A percentile compares a stretch with the other conserved stretches of the same genome.
These are phyloP conservation scores for Champsocephalus gunnari DNA, from an alignment of 2,797 vertebrate genomes.

Conservation along the genomic window DNA sequence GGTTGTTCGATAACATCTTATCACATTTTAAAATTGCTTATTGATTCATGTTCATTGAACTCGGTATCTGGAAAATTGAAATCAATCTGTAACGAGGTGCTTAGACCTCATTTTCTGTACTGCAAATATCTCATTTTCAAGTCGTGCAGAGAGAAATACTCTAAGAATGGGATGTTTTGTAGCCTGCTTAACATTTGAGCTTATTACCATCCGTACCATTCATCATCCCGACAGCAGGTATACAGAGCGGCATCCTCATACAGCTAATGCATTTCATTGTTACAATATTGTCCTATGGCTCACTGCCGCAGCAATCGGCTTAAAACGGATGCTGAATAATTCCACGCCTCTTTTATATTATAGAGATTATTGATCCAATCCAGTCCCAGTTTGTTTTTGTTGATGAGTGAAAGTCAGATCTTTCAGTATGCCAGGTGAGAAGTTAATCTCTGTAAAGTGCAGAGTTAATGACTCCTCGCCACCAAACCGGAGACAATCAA, in stretches of 20 bases:
- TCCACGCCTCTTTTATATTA: constrained; percentile 17
- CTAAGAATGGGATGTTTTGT: constrained; percentile 5
- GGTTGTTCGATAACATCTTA: constrained; percentile 77
- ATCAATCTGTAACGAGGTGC: constrained; percentile 58
- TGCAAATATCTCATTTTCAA: constrained; percentile 6
- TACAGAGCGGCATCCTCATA: constrained; percentile 5
- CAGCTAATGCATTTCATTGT: not conserved
- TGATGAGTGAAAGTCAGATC: constrained; percentile 57
- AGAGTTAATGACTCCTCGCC: constrained; percentile 75
- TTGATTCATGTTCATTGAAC: constrained; percentile 80
- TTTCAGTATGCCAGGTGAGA: constrained; percentile 74
- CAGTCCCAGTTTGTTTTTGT: constrained; percentile 33
- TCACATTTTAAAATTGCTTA: constrained; percentile 85
- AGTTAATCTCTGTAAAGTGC: constrained; percentile 78
- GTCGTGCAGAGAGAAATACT: constrained; percentile 25
- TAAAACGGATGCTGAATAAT: constrained; percentile 17
- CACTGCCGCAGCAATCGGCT: not conserved
- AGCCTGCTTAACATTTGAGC: constrained; percentile 7
- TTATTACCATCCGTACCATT: not conserved
- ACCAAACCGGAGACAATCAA: constrained; percentile 70
- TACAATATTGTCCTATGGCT: not conserved
- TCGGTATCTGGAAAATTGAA: constrained; percentile 83
- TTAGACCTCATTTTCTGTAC: constrained; percentile 16
- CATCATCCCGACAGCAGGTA: not conserved
- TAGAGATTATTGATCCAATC: constrained; percentile 36